Base-by-base conservation (phyloP, 2,113 vertebrate genomes). In the Procavia capensis region DNA sequence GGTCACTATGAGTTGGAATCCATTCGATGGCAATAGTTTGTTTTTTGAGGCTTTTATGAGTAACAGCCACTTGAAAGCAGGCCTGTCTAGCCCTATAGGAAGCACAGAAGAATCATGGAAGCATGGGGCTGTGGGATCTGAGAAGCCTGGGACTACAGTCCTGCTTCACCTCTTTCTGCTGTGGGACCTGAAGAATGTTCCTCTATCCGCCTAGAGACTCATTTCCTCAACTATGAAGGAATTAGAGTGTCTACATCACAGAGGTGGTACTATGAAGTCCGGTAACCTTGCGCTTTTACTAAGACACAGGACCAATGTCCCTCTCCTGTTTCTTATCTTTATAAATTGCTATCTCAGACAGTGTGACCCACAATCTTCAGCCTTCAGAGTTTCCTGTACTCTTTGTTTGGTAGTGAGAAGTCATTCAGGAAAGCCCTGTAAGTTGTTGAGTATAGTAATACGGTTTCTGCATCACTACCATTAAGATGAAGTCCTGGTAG, bases 291-390 rank as follows among this genome's bases (percentile, higher is more conserved):
- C 20, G 74, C 57, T n/a, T n/a, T n/a, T n/a, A n/a, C 39, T 25
- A 34, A 29, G 9, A 31, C 16, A 61, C 25, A 1, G 0, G 9
- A 10, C 4, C 8, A 61, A 20, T 5, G 9, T n/a, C 20, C 50
- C 25, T 27, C 11, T 31, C 76, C 29, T 45, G 4, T 34, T 68
- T 22, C 47, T 57, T 11, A 39, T 45, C 34, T 41, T 83, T 34
- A 43, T 20, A 72, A 19, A 59, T 34, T 25, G 31, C 82, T 64
- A 0, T 72, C 92, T 81, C 8, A 82, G 74, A 83, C 6, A 3
- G 20, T 5, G 19, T 66, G 19, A 27, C 76, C 19, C 76, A 78
- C 36, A 81, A 43, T 72, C 54, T 83, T 25, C 14, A 63, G 22
- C 36, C 70, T 54, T 54, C 50, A 54, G 41, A 7, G 41, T 59